Percentiles rank a stretch among this genome's conserved stretches.
Conservation (phyloP, 2,888 invertebrate species). For the Polietes domitor region DNA sequence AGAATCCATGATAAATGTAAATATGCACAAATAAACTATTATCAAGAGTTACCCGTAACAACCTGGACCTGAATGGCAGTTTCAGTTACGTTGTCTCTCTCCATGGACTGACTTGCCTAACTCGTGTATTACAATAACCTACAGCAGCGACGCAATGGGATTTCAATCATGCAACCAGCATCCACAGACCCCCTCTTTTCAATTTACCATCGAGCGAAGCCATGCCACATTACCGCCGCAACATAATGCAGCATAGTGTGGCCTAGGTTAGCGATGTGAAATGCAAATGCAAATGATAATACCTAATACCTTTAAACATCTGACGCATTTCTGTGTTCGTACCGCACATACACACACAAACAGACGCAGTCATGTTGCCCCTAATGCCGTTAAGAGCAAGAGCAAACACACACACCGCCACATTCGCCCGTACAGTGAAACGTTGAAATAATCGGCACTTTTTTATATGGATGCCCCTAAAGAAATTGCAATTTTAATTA, state of each 20-base stretch:
- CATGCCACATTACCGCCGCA: neutral
- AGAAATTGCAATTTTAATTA: too few relatives aligned
- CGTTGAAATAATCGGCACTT: too few relatives aligned
- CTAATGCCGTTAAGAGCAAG: conserved; percentile 31
- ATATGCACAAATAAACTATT: conserved; percentile 14
- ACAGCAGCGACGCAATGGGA: neutral
- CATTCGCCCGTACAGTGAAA: neutral
- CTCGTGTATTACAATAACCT: neutral
- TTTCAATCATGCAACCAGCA: conserved; percentile 18
- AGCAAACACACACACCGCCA: conserved; percentile 34
- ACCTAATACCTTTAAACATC: conserved; percentile 34
- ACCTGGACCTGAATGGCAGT: conserved; percentile 24
- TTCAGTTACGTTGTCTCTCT: conserved; percentile 12
- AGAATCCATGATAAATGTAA: neutral
- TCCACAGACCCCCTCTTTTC: neutral
- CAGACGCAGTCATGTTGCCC: conserved; percentile 4
- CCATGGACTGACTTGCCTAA: conserved; percentile 25
- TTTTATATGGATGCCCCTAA: too few relatives aligned
- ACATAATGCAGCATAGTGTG: neutral
- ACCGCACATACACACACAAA: neutral
- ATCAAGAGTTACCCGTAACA: conserved; percentile 36
- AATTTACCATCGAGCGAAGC: neutral
- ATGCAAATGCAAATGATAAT: conserved; percentile 47
- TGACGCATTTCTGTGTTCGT: conserved; percentile 24
- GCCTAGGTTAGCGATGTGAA: conserved; percentile 31